Evolutionary conservation across 1,140 invertebrate genomes (phyloP).

Genomic region (Orius insidiosus): DNA sequence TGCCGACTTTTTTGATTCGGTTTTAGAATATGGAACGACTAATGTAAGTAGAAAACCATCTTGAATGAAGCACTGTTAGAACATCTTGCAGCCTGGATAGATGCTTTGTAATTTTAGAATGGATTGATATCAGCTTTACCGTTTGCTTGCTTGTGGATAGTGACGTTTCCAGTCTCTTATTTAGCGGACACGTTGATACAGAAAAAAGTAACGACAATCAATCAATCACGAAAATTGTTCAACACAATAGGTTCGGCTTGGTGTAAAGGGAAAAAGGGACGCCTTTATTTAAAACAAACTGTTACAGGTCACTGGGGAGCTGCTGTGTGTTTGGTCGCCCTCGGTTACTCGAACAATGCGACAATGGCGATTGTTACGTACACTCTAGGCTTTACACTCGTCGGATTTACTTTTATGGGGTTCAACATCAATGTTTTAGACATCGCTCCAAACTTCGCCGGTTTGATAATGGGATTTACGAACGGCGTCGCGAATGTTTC

Average conservation of each 20-base stretch:
- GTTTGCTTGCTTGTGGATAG: constrained; percentile 51
- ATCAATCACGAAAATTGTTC: constrained; percentile 3
- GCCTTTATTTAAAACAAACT: neutral
- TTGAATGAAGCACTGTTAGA: too few species aligned
- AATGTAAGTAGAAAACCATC: neutral
- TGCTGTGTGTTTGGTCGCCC: constrained; percentile 26
- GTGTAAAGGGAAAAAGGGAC: constrained; percentile 18
- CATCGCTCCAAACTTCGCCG: constrained; percentile 56
- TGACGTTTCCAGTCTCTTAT: constrained; percentile 45
- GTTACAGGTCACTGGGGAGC: constrained; percentile 26
- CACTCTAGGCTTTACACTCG: constrained; percentile 32
- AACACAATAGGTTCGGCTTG: constrained; percentile 34
- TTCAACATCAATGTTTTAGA: constrained; percentile 43
- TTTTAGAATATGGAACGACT: constrained; percentile 21
- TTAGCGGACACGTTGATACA: constrained; percentile 35
- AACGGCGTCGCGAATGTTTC: constrained; percentile 46
- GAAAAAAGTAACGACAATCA: constrained; percentile 1
- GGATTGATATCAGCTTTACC: constrained; percentile 58
- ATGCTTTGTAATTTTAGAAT: constrained; percentile 31
- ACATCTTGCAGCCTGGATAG: too few species aligned
- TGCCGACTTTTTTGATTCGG: constrained; percentile 51
- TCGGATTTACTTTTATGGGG: constrained; percentile 29
- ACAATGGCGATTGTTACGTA: constrained; percentile 28
- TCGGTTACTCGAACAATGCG: constrained; percentile 21
- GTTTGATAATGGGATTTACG: constrained; percentile 49